Evolutionary conservation across 2,888 invertebrate genomes (phyloP).

Genomic region (Galerucella pusilla): DNA sequence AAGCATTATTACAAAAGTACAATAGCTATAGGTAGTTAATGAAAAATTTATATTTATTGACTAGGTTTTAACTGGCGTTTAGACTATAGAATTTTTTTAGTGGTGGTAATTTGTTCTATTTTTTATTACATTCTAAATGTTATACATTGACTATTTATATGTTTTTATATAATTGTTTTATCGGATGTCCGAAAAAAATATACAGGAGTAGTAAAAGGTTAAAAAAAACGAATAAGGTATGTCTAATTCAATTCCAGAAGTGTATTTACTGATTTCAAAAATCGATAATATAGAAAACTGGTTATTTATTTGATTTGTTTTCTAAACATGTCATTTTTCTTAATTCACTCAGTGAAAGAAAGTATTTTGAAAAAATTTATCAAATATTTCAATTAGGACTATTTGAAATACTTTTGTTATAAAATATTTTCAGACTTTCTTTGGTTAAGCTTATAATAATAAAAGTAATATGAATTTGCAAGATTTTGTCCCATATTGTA

Average conservation of each 20-base stretch:
- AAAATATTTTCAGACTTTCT: too few relatives aligned
- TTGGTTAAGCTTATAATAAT: too few relatives aligned
- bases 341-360: neutral
- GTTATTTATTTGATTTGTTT: too few relatives aligned
- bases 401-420: too few relatives aligned
- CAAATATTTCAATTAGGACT: neutral
- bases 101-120: neutral
- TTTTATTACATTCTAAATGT: constrained; percentile 12
- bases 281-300: too few relatives aligned
- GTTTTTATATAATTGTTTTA: constrained; percentile 1
- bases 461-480: too few relatives aligned
- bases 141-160: constrained; percentile 8
- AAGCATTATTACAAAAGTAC: constrained; percentile 57
- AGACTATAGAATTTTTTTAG: constrained; percentile 8
- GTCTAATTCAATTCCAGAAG: too few relatives aligned
- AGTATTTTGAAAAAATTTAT: neutral
- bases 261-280: too few relatives aligned
- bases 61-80: constrained; percentile 31
- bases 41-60: constrained; percentile 13
- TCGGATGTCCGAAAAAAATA: neutral
- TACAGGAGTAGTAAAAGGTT: neutral
- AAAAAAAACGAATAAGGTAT: too few relatives aligned
- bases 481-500: too few relatives aligned
- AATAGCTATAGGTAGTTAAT: constrained; percentile 55
- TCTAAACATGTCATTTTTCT: too few relatives aligned